phyloP scores from a whole-genome alignment of 2,888 invertebrate species.

The Lasioglossum marginatum region DNA sequence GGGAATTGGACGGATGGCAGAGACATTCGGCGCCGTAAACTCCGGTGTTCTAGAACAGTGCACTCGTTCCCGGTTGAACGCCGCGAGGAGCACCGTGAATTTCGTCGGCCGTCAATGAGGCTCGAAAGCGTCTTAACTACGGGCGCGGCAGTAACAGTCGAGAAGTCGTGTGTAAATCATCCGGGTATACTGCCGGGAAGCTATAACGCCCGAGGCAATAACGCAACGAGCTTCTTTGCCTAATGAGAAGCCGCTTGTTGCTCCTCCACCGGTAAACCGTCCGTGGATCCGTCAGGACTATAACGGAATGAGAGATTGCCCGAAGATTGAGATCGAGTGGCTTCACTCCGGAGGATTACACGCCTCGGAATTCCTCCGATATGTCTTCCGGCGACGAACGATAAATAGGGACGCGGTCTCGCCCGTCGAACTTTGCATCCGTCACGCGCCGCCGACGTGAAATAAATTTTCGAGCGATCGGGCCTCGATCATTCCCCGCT shows the following conservation, averaged over 20 bases:
- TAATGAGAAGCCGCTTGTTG: slow-evolving; percentile 58
- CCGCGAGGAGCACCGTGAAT: slow-evolving; percentile 32
- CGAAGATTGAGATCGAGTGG: slow-evolving; percentile 54
- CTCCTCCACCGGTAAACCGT: slow-evolving; percentile 25
- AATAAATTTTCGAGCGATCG: background rate
- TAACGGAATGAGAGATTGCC: slow-evolving; percentile 53
- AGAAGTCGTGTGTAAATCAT: slow-evolving; percentile 51
- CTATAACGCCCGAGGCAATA: slow-evolving; percentile 49
- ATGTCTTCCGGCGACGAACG: slow-evolving; percentile 39
- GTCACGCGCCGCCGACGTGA: background rate
- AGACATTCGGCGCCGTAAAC: background rate
- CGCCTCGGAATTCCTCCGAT: slow-evolving; percentile 39
- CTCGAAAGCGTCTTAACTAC: background rate
- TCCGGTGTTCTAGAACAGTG: background rate
- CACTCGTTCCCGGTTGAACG: background rate
- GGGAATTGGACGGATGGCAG: background rate
- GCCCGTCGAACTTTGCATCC: slow-evolving; percentile 21
- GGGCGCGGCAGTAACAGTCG: slow-evolving; percentile 17
- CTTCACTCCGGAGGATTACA: slow-evolving; percentile 41
- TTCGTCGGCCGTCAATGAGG: slow-evolving; percentile 24
- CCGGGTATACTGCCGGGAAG: slow-evolving; percentile 11
- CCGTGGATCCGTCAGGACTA: slow-evolving; percentile 37
- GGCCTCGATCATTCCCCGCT: background rate
- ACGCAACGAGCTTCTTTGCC: slow-evolving; percentile 49
- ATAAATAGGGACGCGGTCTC: slow-evolving; percentile 32